Evolutionary conservation across 2,797 vertebrate species (phyloP).

Genomic region (Thripadectes ignobilis): DNA sequence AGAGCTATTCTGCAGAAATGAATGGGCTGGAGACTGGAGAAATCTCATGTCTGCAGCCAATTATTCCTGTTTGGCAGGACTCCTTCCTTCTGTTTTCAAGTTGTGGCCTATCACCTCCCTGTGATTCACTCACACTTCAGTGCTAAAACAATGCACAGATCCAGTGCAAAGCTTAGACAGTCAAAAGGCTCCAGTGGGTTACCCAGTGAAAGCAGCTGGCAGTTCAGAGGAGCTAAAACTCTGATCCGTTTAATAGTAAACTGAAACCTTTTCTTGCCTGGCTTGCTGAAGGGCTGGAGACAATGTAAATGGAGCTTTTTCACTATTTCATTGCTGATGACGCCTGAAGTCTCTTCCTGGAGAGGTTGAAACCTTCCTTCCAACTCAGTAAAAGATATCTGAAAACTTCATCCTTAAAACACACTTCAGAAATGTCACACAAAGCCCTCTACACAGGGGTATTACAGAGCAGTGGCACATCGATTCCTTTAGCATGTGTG

Average conservation of each 20-base stretch:
- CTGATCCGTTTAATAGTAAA: neutral
- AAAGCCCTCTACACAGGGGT: neutral
- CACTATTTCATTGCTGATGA: neutral
- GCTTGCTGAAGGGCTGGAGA: neutral
- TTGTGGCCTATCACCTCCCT: neutral
- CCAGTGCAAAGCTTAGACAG: neutral
- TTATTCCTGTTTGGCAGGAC: slow-evolving; percentile 18
- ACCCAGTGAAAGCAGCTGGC: neutral
- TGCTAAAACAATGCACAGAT: neutral
- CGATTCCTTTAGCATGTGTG: neutral
- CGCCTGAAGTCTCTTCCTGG: neutral
- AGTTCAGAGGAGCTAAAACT: neutral
- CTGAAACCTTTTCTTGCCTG: neutral
- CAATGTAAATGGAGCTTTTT: neutral
- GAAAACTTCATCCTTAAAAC: neutral
- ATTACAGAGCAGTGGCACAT: neutral
- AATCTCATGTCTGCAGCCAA: slow-evolving; percentile 8
- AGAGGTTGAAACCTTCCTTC: neutral
- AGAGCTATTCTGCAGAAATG: neutral
- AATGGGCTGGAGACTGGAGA: neutral
- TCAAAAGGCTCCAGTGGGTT: neutral
- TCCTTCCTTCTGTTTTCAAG: slow-evolving; percentile 6
- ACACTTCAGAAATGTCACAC: neutral
- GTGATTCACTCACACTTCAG: slow-evolving; percentile 10
- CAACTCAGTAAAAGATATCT: neutral